A percentile compares a stretch with the other conserved stretches of the same genome.
phyloP scores from a whole-genome alignment of 2,888 invertebrate species.

The Tricholauxania praeusta region DNA sequence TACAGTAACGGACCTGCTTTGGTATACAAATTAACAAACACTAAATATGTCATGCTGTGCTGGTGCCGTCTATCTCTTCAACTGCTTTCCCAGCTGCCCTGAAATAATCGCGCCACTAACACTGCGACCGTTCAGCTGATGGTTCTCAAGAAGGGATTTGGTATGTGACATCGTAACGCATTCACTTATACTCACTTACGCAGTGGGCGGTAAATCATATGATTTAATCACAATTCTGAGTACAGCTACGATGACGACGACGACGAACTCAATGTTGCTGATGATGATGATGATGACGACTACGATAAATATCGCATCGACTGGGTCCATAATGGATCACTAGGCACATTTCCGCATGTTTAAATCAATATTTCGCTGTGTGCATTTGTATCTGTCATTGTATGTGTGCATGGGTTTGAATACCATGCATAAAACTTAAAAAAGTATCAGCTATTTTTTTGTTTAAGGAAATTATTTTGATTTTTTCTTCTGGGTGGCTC shows the following conservation, averaged over 20 bases:
- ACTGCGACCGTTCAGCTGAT: background rate
- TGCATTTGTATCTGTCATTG: conserved; percentile 11
- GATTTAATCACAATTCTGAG: conserved; percentile 3
- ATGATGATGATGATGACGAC: background rate
- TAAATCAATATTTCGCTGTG: conserved; percentile 36
- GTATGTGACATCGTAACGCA: background rate
- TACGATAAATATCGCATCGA: background rate
- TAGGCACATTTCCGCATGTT: conserved; percentile 42
- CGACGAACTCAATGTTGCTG: no score
- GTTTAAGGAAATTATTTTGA: no score
- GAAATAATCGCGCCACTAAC: background rate
- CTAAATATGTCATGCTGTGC: conserved; percentile 23
- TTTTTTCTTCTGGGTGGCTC: no score
- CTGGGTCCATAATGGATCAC: conserved; percentile 32
- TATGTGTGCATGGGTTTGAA: conserved; percentile 1
- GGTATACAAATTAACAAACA: conserved; percentile 21
- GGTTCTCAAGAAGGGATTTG: background rate
- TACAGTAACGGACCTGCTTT: background rate
- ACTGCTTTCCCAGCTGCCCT: background rate
- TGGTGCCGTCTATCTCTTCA: background rate
- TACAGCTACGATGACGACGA: background rate
- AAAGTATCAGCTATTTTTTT: no score
- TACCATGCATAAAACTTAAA: background rate
- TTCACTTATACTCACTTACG: background rate
- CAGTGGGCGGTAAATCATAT: conserved; percentile 12